Conservation (phyloP, 1,140 invertebrate genomes). For the Calephelis nemesis region DNA sequence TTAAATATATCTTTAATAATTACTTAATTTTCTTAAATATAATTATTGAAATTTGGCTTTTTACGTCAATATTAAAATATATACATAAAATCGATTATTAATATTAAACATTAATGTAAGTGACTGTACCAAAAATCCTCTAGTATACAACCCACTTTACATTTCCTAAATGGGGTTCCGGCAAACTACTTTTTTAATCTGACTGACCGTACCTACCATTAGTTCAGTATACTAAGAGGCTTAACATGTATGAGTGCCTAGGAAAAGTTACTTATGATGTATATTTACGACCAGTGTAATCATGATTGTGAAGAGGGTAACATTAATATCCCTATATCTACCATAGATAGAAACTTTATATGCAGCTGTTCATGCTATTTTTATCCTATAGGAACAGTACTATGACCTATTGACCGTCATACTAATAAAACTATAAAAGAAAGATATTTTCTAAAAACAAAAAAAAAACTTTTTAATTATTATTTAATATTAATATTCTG, state of each 20-base stretch:
- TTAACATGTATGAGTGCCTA: conserved; percentile 70
- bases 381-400: conserved; percentile 29
- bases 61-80: too few species aligned
- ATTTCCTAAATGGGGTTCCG: conserved; percentile 34
- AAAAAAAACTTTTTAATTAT: too few species aligned
- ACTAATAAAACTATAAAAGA: neutral
- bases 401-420: conserved; percentile 4
- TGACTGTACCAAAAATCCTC: neutral
- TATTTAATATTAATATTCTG: too few species aligned
- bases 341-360: conserved; percentile 32
- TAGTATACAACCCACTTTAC: neutral
- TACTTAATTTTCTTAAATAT: too few species aligned
- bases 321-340: conserved; percentile 44
- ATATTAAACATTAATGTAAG: neutral
- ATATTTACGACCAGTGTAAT: conserved; percentile 67
- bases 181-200: conserved; percentile 33
- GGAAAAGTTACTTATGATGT: conserved; percentile 72
- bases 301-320: conserved; percentile 74
- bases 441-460: too few species aligned
- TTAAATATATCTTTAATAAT: too few species aligned
- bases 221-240: conserved; percentile 51
- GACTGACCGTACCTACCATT: conserved; percentile 41
- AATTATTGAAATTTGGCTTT: too few species aligned
- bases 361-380: conserved; percentile 55
- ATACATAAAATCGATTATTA: neutral